phyloP scores from a whole-genome alignment of 2,797 vertebrate genomes.

The Gambusia yucatana region DNA sequence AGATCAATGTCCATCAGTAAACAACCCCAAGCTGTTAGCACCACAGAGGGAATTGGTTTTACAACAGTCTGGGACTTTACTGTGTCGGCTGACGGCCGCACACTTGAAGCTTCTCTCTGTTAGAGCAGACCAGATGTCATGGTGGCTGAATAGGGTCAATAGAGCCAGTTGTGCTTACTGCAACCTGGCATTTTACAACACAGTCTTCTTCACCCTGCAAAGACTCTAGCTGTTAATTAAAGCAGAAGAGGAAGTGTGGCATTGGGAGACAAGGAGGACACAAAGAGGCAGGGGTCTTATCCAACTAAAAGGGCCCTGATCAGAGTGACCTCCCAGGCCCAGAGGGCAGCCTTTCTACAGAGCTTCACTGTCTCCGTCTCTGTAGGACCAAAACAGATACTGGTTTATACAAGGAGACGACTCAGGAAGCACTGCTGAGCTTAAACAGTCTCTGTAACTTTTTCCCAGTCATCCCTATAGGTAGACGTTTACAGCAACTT shows the following conservation, averaged over 20 bases:
- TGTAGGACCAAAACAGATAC: conserved; percentile 39
- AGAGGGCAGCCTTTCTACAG: conserved; percentile 36
- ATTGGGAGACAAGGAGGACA: conserved; percentile 47
- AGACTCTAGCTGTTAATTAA: conserved; percentile 38
- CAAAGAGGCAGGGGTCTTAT: conserved; percentile 49
- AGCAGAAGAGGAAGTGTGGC: conserved; percentile 44
- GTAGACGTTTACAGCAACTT: conserved; percentile 71
- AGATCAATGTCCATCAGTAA: conserved; percentile 21
- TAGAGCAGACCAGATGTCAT: conserved; percentile 74
- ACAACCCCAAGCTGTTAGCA: conserved; percentile 52
- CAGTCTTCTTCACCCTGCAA: conserved; percentile 26
- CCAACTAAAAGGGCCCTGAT: conserved; percentile 32
- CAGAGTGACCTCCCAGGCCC: conserved; percentile 55
- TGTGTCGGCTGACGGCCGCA: conserved; percentile 47
- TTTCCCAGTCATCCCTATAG: conserved; percentile 53
- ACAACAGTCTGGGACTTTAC: conserved; percentile 53
- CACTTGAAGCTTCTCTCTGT: conserved; percentile 62
- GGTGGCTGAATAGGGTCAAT: conserved; percentile 68
- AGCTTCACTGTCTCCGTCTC: conserved; percentile 33
- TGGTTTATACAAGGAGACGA: conserved; percentile 74
- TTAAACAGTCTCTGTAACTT: conserved; percentile 54
- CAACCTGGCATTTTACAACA: conserved; percentile 61
- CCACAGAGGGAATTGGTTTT: conserved; percentile 53
- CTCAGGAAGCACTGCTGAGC: conserved; percentile 37
- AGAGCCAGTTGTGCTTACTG: conserved; percentile 59